Conservation (phyloP, 2,797 vertebrate species). For the Protonibea diacanthus region DNA sequence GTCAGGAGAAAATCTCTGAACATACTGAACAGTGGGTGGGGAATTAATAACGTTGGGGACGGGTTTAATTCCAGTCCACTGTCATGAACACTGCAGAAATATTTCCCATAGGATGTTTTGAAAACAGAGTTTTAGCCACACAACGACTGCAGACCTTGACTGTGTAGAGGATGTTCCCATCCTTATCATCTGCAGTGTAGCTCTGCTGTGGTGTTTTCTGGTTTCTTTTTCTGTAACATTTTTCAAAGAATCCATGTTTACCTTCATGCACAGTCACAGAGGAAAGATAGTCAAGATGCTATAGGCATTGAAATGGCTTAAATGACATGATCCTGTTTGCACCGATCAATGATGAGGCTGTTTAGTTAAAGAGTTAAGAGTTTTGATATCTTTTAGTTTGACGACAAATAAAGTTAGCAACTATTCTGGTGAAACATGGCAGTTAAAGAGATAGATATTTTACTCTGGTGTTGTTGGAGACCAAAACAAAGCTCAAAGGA, state of each 20-base stretch:
- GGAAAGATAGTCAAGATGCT: background rate
- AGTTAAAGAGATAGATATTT: background rate
- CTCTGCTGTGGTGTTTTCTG: background rate
- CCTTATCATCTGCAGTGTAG: constrained; percentile 21
- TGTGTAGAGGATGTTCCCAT: constrained; percentile 34
- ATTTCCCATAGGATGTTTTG: constrained; percentile 26
- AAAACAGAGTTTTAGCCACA: constrained; percentile 23
- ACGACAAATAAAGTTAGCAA: too few species aligned
- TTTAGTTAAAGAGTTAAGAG: background rate
- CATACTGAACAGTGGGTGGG: background rate
- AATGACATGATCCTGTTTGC: background rate
- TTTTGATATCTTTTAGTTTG: too few species aligned
- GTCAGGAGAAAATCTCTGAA: constrained; percentile 8
- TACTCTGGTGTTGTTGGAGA: too few species aligned
- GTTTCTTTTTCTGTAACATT: constrained; percentile 6
- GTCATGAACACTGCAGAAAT: constrained; percentile 14
- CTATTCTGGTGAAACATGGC: too few species aligned
- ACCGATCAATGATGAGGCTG: background rate
- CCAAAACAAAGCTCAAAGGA: background rate
- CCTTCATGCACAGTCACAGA: background rate
- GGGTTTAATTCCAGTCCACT: constrained; percentile 30
- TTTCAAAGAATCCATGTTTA: background rate
- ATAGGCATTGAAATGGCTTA: background rate
- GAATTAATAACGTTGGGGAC: constrained; percentile 24
- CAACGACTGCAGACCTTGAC: constrained; percentile 34